These are phyloP conservation scores for Cheilosia impressa DNA, from an alignment of 2,888 invertebrate species.

Conservation along the genomic window DNA sequence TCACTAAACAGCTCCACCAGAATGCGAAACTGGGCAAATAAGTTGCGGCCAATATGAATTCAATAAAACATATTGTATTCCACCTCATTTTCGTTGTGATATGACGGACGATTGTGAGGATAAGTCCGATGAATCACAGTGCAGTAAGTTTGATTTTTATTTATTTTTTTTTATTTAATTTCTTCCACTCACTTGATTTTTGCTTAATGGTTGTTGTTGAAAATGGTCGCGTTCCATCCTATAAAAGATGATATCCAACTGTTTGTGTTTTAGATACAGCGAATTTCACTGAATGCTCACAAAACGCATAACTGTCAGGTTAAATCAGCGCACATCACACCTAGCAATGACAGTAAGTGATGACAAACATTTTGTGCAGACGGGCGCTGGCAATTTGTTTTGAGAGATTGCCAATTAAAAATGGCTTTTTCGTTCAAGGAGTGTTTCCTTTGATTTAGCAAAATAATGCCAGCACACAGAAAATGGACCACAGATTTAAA, in stretches of 20 bases:
- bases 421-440: no score
- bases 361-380: no score
- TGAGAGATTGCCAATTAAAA: no score
- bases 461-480: no score
- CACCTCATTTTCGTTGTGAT: slow-evolving; percentile 96
- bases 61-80: slow-evolving; percentile 98
- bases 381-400: no score
- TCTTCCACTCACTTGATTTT: not conserved
- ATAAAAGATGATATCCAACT: not conserved
- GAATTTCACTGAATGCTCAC: no score
- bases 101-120: slow-evolving; percentile 97
- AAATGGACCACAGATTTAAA: no score
- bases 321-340: no score
- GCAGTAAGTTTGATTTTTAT: slow-evolving; percentile 89
- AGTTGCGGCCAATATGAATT: slow-evolving; percentile 97
- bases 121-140: slow-evolving; percentile 97
- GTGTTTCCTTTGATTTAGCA: no score
- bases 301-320: no score
- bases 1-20: slow-evolving; percentile 91
- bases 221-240: not conserved
- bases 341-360: no score
- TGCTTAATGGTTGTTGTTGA: not conserved
- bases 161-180: not conserved
- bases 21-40: slow-evolving; percentile 95
- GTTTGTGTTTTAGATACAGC: no score